These are phyloP conservation scores for Sinotaia quadrata DNA, from an alignment of 2,888 invertebrate genomes.

Conservation along the genomic window DNA sequence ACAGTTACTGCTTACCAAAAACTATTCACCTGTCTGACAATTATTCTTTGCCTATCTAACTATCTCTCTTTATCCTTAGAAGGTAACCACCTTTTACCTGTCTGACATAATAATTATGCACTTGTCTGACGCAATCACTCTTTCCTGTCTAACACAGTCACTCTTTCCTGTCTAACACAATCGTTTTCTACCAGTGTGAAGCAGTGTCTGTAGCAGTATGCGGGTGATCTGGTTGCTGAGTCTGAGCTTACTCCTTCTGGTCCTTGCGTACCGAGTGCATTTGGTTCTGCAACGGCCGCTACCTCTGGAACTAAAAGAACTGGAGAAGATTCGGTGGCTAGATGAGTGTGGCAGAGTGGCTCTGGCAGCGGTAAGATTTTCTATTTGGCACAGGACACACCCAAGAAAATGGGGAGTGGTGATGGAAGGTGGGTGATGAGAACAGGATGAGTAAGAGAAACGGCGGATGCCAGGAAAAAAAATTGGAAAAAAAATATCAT, in stretches of 20 bases:
- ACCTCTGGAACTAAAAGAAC: constrained; percentile 49
- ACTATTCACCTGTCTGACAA: too few species aligned
- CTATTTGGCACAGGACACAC: too few species aligned
- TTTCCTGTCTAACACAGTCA: background rate
- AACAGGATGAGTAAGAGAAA: too few species aligned
- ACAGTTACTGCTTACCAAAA: too few species aligned
- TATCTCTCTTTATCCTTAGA: too few species aligned
- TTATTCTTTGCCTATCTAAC: too few species aligned
- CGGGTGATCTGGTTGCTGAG: constrained; percentile 23
- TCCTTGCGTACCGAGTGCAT: constrained; percentile 47
- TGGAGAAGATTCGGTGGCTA: constrained; percentile 48
- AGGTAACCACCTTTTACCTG: too few species aligned
- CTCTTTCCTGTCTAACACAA: background rate
- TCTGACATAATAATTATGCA: too few species aligned
- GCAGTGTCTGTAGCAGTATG: constrained; percentile 15
- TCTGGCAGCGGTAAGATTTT: constrained; percentile 47
- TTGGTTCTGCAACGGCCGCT: constrained; percentile 47
- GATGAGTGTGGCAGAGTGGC: constrained; percentile 53
- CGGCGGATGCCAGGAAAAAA: too few species aligned
- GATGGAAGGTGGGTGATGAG: too few species aligned
- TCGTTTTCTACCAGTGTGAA: background rate
- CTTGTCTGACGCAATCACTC: background rate
- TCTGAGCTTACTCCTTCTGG: constrained; percentile 33
- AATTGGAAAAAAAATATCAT: too few species aligned
- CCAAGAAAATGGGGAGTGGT: too few species aligned